Evolutionary conservation across 2,797 vertebrate genomes (phyloP), one percentile per base, ranked within the genome.

Genomic region (Dryobates pubescens): DNA sequence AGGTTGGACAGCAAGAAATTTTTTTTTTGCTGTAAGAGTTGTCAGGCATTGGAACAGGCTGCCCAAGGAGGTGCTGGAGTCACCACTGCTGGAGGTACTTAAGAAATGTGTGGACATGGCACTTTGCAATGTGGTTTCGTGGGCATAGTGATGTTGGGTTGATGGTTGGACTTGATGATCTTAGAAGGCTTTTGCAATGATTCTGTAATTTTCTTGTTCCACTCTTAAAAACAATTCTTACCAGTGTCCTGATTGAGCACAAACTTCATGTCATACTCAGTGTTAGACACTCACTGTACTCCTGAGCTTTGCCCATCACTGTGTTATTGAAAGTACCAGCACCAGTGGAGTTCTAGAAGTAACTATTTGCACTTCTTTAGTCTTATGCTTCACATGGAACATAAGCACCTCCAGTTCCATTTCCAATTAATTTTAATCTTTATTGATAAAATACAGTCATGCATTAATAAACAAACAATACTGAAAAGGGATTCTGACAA

Each of bases 281-380:
- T 5, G 1, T 23, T 29, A 61, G 34, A 19, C 13, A 45, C 23
- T 69, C 36, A 10, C 2, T 1, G 0, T 17, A 18, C 17, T 53
- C 67, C 19, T 0, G 0, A 36, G 23, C 17, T 64, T 41, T 34
- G 16, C 6, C 17, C 10, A 5, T 26, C 1, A 1, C 9, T 22
- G 0, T 4, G 2, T 49, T 59, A 4, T 24, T 61, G n/a, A 54
- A 71, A 16, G 4, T 26, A 20, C 3, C 4, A 13, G 7, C 29
- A 22, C 6, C 5, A 49, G 4, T 6, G 10, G 16, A 49, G 16
- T 14, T 18, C 68, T 47, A 24, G 20, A 30, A 78, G 41, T 10
- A 59, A 85, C 3, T 57, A 89, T 20, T 30, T 49, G 8, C 11
- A 10, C 64, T 82, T 86, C 18, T 82, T 56, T 67, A 16, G 24